Evolutionary conservation across 2,113 vertebrate genomes (phyloP), one percentile per base, ranked within the genome.

Genomic region (Phasianus colchicus): DNA sequence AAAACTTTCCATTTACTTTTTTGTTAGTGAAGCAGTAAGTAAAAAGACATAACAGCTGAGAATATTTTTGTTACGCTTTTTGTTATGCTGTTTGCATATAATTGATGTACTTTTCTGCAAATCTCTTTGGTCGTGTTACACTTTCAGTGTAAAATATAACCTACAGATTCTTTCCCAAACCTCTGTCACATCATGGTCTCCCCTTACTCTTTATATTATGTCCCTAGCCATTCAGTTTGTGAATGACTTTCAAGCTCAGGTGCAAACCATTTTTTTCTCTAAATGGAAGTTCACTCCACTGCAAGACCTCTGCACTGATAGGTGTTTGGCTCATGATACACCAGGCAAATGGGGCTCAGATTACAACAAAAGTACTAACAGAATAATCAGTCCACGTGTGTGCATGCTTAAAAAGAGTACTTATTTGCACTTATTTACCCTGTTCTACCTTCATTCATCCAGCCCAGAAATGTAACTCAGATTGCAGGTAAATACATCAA

Each of bases 1-100:
- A 95, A 94, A 88, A 82, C 34, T 92, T 89, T 91, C 89, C 57
- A 38, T 91, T 94, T 81, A 71, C 19, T 9, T 95, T 90, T 91
- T 92, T 76, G 30, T 34, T 77, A 86, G 50, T 94, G 78, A 29
- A 74, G 43, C 67, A 85, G 61, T 69, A 87, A 90, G 7, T 30
- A 90, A 40, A 63, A 92, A 87, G 73, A 65, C 69, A 70, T 76
- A 92, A 78, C 63, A 96, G 34, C 91, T 94, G 88, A 90, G 11
- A 85, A 80, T 83, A 86, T 78, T 83, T 85, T 57, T 60, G 29
- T 89, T 89, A 57, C 5, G 36, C 76, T 78, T 77, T 83, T 36
- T 83, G 58, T 32, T 57, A 20, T 19, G 38, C 47, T 71, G 47
- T 83, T 89, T 78, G 90, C 61, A 11, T 83, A 63, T 69, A 92